Evolutionary conservation across 2,888 invertebrate species (phyloP).

Genomic region (Phalera bucephala): DNA sequence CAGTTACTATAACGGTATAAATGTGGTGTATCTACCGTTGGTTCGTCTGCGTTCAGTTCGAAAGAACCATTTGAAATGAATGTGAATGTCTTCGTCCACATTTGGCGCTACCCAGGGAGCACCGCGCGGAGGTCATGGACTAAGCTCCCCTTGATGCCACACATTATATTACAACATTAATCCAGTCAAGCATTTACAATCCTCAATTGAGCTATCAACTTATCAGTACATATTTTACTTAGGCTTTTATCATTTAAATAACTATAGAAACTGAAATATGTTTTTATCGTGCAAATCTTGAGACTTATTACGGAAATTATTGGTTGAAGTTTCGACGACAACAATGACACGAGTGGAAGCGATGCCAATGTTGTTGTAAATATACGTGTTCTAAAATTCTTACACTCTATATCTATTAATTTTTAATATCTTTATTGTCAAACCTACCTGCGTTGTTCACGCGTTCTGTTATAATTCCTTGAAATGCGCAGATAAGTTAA

Average conservation of each 20-base stretch:
- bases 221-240: constrained; percentile 18
- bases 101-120: constrained; percentile 81
- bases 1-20: not conserved
- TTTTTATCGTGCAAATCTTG: constrained; percentile 21
- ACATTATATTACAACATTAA: constrained; percentile 26
- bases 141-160: constrained; percentile 74
- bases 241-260: constrained; percentile 12
- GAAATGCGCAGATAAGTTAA: constrained; percentile 13
- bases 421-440: constrained; percentile 57
- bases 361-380: constrained; percentile 23
- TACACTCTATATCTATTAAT: constrained; percentile 29
- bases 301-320: constrained; percentile 26
- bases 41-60: not conserved
- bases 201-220: constrained; percentile 31
- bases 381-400: constrained; percentile 24
- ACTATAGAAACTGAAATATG: constrained; percentile 16
- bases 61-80: constrained; percentile 37
- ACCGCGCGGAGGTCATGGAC: constrained; percentile 81
- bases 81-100: constrained; percentile 71
- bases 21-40: not conserved
- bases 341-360: constrained; percentile 19
- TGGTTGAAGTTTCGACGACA: constrained; percentile 17
- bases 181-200: constrained; percentile 27
- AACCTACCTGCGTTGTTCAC: constrained; percentile 43
- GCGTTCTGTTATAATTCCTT: constrained; percentile 32